Evolutionary conservation across 2,113 vertebrate genomes (phyloP), one percentile per base, ranked within the genome.

Genomic region (Tragelaphus strepsiceros): DNA sequence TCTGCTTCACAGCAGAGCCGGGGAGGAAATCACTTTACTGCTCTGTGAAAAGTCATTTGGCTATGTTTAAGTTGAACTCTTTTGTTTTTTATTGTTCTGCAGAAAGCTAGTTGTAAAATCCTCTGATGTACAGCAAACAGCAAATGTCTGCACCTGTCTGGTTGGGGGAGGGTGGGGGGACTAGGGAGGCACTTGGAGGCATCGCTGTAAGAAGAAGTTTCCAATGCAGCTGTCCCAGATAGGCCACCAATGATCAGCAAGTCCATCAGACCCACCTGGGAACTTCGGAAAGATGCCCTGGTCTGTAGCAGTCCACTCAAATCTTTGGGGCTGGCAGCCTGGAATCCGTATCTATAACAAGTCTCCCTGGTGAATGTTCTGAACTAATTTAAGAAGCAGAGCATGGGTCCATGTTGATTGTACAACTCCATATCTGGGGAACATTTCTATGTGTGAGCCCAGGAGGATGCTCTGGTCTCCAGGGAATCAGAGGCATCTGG

Each of bases 91-190:
- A 94, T 53, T 86, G 83, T 97, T 96, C 46, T 97, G 96, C 93
- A 97, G 98, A 97, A 97, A 98, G 91, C 95, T 97, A 43, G 93
- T 58, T 97, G 67, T 98, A 97, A 97, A 97, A 97, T 0, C 35
- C 89, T 96, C 87, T 97, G 89, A 94, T 56, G 54, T 59, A 83
- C 15, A 93, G 93, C 78, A 96, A 97, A 97, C 83, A 81, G 78
- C 78, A 91, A 97, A 97, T 28, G 87, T 96, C 93, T 89, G 53
- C 96, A 98, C 96, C 98, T 97, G 96, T 56, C 96, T 83, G 83
- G 28, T 53, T 1, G 2, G 16, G 49, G 49, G 46, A 53, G 32
- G 11, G 32, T 14, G 14, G 54, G 49, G 49, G 78, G 19, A 59
- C 49, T 71, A 22, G 49, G 74, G 77, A 90, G 81, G 81, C 46